Conservation (phyloP, 2,797 vertebrate species). For the Sciurus vulgaris region DNA sequence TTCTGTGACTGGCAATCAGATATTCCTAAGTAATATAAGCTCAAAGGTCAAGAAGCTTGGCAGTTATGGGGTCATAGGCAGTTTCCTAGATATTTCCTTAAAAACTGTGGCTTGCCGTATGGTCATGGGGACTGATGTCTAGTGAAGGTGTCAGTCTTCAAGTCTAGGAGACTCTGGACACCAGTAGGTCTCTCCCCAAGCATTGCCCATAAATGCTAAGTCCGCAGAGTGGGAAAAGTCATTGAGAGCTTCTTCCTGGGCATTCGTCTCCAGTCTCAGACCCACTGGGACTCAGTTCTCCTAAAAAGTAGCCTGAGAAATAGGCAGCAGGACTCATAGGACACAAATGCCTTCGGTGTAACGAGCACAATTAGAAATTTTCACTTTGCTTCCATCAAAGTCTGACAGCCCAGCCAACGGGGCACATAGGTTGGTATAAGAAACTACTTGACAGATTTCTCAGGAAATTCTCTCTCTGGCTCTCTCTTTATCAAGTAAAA, state of each 20-base stretch:
- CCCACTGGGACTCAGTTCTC: background rate
- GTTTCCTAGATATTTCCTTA: background rate
- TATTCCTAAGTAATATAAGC: background rate
- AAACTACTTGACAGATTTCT: conserved; percentile 85
- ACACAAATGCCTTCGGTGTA: conserved; percentile 63
- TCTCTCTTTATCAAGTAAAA: conserved; percentile 83
- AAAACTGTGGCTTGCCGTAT: rapidly evolving
- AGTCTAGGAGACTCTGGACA: background rate
- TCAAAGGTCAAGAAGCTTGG: background rate
- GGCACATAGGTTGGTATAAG: conserved; percentile 73
- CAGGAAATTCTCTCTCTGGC: conserved; percentile 77
- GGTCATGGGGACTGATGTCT: too few relatives aligned
- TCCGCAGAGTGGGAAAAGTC: background rate
- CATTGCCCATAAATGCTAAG: background rate
- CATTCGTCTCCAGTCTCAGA: conserved; percentile 32
- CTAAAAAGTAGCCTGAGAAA: background rate
- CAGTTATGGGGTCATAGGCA: too few relatives aligned
- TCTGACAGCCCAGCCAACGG: conserved; percentile 85
- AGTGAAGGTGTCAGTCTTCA: background rate
- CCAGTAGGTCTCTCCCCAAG: background rate
- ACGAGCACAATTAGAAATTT: conserved; percentile 83
- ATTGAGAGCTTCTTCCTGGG: background rate
- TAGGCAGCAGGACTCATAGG: conserved; percentile 60
- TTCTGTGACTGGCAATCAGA: background rate
- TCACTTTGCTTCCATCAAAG: conserved; percentile 74